Conservation (phyloP, 2,797 vertebrate species). For the Gadopsis bispinosus region DNA sequence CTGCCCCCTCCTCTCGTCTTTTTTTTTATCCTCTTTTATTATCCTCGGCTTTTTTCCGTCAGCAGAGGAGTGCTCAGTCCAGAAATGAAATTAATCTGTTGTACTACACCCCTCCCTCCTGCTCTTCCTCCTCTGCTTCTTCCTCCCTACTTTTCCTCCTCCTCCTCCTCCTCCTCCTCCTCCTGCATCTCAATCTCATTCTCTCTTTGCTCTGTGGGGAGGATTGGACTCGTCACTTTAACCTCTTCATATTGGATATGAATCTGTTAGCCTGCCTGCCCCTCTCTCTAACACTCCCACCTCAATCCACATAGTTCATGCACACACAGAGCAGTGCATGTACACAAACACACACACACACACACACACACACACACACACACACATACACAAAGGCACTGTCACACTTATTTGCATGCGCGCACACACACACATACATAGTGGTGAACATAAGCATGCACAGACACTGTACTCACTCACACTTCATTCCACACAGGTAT, state of each 20-base stretch:
- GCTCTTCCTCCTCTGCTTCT: neutral
- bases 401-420: constrained; percentile 60
- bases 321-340: constrained; percentile 41
- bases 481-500: constrained; percentile 64
- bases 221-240: constrained; percentile 80
- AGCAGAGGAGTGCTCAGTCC: constrained; percentile 71
- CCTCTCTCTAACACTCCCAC: constrained; percentile 68
- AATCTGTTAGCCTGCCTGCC: constrained; percentile 79
- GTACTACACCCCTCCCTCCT: constrained; percentile 71
- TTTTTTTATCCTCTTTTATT: constrained; percentile 77
- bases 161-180: constrained; percentile 34
- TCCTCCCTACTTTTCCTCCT: constrained; percentile 14
- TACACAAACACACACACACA: constrained; percentile 43
- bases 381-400: constrained; percentile 31
- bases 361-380: constrained; percentile 39
- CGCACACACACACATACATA: constrained; percentile 28
- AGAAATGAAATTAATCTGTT: constrained; percentile 86
- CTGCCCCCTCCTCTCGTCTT: constrained; percentile 43
- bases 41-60: constrained; percentile 67
- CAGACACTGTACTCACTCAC: constrained; percentile 35
- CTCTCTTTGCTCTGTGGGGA: constrained; percentile 75
- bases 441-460: constrained; percentile 26
- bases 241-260: constrained; percentile 83
- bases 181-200: constrained; percentile 72
- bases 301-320: constrained; percentile 60